phyloP scores from a whole-genome alignment of 2,888 invertebrate species.

The Mimas tiliae region DNA sequence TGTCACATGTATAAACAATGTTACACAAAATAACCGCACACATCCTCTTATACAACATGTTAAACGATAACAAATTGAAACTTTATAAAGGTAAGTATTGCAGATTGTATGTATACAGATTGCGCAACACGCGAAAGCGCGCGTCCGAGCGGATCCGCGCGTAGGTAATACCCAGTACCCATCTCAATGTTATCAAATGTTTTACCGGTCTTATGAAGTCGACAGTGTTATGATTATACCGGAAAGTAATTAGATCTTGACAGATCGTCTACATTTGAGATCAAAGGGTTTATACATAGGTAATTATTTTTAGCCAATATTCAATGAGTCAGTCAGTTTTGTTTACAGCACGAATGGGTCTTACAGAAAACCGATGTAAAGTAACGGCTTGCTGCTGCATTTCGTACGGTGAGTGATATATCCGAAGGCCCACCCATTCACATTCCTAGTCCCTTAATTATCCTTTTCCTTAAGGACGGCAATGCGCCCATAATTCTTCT shows the following conservation, averaged over 20 bases:
- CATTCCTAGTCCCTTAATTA: too few species aligned
- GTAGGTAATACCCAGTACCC: too few species aligned
- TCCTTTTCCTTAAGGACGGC: too few species aligned
- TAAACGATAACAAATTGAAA: constrained; percentile 39
- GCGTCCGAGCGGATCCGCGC: constrained; percentile 58
- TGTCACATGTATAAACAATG: neutral
- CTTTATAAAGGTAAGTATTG: constrained; percentile 33
- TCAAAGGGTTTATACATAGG: neutral
- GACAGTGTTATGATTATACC: constrained; percentile 1
- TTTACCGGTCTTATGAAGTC: constrained; percentile 14
- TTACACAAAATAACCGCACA: neutral
- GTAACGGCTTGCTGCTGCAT: too few species aligned
- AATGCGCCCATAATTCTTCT: too few species aligned
- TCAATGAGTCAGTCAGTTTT: too few species aligned
- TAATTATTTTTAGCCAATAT: too few species aligned
- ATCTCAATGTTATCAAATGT: constrained; percentile 44
- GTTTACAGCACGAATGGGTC: too few species aligned
- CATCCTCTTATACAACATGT: constrained; percentile 29
- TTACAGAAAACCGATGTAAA: too few species aligned
- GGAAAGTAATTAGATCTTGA: neutral
- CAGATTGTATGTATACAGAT: constrained; percentile 38
- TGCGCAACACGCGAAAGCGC: constrained; percentile 67
- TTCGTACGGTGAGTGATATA: too few species aligned
- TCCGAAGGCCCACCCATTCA: too few species aligned
- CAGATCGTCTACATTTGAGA: neutral